Evolutionary conservation across 2,113 vertebrate genomes (phyloP).

Genomic region (Poicephalus gulielmi): DNA sequence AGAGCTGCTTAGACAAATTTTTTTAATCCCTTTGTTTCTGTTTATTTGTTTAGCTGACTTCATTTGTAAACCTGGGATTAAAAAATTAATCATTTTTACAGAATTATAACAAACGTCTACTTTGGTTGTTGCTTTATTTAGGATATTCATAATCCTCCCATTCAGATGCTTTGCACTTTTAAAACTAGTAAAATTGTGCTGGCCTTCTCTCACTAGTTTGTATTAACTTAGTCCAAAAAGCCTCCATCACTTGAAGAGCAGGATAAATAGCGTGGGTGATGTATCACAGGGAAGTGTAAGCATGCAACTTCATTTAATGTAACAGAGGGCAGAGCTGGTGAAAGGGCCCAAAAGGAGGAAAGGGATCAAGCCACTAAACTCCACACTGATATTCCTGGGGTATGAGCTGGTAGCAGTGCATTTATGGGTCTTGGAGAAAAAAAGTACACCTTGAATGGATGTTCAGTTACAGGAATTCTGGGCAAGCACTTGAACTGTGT

Average conservation of each 20-base stretch:
- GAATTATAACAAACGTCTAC: neutral
- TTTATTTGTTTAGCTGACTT: constrained; percentile 42
- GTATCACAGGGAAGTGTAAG: neutral
- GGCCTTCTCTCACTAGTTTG: neutral
- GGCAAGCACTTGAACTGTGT: neutral
- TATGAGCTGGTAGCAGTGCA: neutral
- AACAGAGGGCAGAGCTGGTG: neutral
- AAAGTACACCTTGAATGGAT: neutral
- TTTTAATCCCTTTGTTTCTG: constrained; percentile 54
- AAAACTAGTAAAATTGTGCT: neutral
- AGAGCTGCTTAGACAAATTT: constrained; percentile 51
- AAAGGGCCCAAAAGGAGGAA: neutral
- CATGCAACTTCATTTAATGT: neutral
- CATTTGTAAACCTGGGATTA: constrained; percentile 40
- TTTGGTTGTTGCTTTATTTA: constrained; percentile 5
- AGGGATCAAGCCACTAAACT: neutral
- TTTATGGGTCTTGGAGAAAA: neutral
- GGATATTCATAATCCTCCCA: constrained; percentile 21
- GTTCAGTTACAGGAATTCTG: neutral
- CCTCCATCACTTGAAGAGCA: neutral
- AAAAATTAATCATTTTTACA: constrained; percentile 26
- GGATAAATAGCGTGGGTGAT: neutral
- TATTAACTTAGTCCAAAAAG: neutral
- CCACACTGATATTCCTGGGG: neutral
- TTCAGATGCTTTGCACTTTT: neutral